Conservation (phyloP, 2,113 vertebrate genomes). For the Tachysurus vachellii region DNA sequence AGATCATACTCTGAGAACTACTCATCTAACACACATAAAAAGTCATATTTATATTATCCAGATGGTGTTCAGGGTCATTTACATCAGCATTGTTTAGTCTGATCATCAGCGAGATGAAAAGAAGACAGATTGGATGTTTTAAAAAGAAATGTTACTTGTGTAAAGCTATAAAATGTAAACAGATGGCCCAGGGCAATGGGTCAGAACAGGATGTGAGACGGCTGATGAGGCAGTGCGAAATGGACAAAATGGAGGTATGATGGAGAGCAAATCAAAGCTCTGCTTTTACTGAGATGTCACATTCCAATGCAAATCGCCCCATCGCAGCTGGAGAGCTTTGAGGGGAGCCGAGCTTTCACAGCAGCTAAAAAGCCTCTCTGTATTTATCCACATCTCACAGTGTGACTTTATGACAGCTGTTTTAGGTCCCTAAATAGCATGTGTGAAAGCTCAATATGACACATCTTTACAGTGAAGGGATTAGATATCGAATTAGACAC, state of each 20-base stretch:
- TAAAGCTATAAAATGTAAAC: slow-evolving; percentile 13
- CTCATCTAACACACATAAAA: slow-evolving; percentile 12
- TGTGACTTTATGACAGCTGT: slow-evolving; percentile 6
- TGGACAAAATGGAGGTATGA: slow-evolving; percentile 14
- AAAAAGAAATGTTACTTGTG: neutral
- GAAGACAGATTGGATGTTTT: neutral
- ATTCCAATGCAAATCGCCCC: slow-evolving; percentile 33
- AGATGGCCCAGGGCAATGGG: slow-evolving; percentile 9
- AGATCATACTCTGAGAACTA: neutral
- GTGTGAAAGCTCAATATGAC: slow-evolving; percentile 3
- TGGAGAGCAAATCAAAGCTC: neutral
- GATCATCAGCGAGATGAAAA: neutral
- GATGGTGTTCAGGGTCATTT: slow-evolving; percentile 25
- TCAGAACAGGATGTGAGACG: neutral
- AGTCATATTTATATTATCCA: slow-evolving; percentile 13
- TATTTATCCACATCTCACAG: slow-evolving; percentile 30
- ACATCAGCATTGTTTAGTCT: slow-evolving; percentile 6
- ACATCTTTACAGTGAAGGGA: slow-evolving; percentile 2
- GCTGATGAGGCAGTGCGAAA: neutral
- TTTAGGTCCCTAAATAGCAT: slow-evolving; percentile 20
- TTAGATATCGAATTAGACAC: slow-evolving; percentile 7
- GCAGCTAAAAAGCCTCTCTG: slow-evolving; percentile 20
- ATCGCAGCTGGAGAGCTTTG: slow-evolving; percentile 22
- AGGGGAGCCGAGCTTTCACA: slow-evolving; percentile 3
- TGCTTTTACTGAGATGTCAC: slow-evolving; percentile 23